Evolutionary conservation across 2,113 vertebrate species (phyloP).

Genomic region (Microtus pennsylvanicus): DNA sequence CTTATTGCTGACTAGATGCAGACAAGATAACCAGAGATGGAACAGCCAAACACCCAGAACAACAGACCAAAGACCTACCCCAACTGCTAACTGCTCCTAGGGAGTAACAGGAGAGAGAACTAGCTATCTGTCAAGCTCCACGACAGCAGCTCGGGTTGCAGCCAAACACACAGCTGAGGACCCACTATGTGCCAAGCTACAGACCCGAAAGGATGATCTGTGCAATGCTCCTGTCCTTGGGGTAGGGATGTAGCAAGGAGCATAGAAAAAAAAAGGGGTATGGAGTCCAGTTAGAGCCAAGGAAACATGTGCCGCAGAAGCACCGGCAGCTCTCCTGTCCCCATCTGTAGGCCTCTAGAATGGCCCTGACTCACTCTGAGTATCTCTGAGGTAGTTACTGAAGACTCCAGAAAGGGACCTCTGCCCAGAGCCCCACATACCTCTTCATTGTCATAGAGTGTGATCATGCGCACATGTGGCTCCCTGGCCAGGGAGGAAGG

Average conservation of each 20-base stretch:
- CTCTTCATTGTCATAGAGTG: slow-evolving; percentile 98
- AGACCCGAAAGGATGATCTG: neutral
- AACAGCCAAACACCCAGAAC: neutral
- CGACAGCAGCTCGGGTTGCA: rapidly evolving
- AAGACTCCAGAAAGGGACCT: neutral
- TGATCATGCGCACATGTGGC: slow-evolving; percentile 93
- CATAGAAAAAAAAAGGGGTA: neutral
- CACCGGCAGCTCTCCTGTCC: neutral
- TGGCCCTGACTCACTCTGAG: neutral
- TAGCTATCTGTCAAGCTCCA: no score
- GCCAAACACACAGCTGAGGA: neutral
- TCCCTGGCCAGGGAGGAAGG: slow-evolving; percentile 90
- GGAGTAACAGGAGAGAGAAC: neutral
- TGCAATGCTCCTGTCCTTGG: neutral
- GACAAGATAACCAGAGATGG: neutral
- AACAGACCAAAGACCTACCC: neutral
- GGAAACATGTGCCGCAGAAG: neutral
- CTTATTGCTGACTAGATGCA: neutral
- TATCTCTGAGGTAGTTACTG: no score
- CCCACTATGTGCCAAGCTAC: neutral
- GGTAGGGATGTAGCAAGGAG: neutral
- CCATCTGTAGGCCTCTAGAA: neutral
- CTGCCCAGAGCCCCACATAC: slow-evolving; percentile 72
- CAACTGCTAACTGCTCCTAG: neutral
- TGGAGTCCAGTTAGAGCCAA: neutral